Evolutionary conservation across 1,140 invertebrate species (phyloP), one percentile per base, ranked within the genome.

Genomic region (Drosophila bifasciata): DNA sequence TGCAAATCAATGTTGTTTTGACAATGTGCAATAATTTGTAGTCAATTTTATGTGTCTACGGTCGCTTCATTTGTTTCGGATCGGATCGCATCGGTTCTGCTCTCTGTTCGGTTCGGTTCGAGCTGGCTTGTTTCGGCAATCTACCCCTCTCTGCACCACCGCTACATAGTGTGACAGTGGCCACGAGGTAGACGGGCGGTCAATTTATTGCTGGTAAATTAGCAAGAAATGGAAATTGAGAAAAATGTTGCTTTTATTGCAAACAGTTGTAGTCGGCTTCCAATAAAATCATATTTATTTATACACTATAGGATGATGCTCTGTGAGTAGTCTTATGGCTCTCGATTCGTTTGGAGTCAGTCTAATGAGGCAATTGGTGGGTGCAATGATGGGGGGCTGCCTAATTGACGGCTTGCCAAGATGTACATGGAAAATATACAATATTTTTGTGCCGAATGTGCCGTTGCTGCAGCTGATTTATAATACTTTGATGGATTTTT

Each of bases 201-300:
- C 74, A 86, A 86, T 86, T 88, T 86, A 86, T 88, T 69, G 83
- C 78, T 76, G 83, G 78, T 86, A 86, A 86, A 86, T 86, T 88
- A 86, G 78, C 83, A 86, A 86, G 78, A 88, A 88, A 86, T 88
- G 77, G 83, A 86, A 86, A 86, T 86, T 88, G 88, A 86, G 81
- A 86, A 88, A 86, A 86, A 86, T 86, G 78, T 88, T 86, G 81
- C 81, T 86, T 86, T 86, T 86, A 86, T 86, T 86, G 83, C 81
- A 86, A 86, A 86, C 83, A 88, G 81, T 88, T 86, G 83, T 86
- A 88, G 83, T 88, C 77, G 80, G 80, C 81, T 83, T 83, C 80
- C 79, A 83, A 83, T 83, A 84, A 84, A 84, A 79, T 79, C 80
- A 79, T 83, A 83, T 83, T 84, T 84, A 84, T 83, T 84, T 79